Base-by-base conservation (phyloP, 2,888 invertebrate genomes). In the Pantelozetes paolii region DNA sequence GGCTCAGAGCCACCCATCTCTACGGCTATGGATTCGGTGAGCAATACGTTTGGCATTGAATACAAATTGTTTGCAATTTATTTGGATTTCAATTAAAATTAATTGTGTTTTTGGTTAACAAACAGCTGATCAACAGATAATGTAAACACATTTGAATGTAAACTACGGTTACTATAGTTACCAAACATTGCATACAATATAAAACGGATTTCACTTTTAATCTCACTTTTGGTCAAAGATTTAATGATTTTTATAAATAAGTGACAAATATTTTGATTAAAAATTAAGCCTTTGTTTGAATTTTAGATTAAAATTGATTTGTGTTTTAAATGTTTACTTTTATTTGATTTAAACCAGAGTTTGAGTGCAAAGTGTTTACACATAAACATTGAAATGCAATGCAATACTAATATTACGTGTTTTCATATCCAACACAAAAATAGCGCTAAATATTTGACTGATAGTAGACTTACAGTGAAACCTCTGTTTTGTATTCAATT, bases 1-100 rank as follows among this genome's bases (percentile, higher is more conserved):
- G 91, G 90, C 81, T 94, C 94, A 82, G 40, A 45, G 30, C 76
- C 77, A 32, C 76, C 76, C 57, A 74, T 28, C 48, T 74, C 76
- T 30, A 77, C 77, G 18, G 75, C 71, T 45, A 74, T 59, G 30
- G 75, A 72, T 74, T 77, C 76, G 2, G 74, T 73, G 13, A 75
- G 36, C 42, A 77, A 69, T 13, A 76, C 75, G 3, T 75, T 73
- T 50, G 77, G 77, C 77, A 77, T 77, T 54, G n/a, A n/a, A 72
- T 32, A 2, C 15, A 30, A 23, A 5, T 13, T 64, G 32, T 50
- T 54, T 8, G 54, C 3, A 8, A 20, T 26, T 54, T 45, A 18
- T 45, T 36, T 36, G 11, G 54, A 5, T 23, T 23, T 9, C 26
- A 62, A 64, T 23, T 40, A 6, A 64, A 20, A 40, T 8, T 11